Percentiles rank a stretch among this genome's conserved stretches.
Evolutionary conservation across 1,140 invertebrate genomes (phyloP).

Genomic region (Leptonema lineaticorne): DNA sequence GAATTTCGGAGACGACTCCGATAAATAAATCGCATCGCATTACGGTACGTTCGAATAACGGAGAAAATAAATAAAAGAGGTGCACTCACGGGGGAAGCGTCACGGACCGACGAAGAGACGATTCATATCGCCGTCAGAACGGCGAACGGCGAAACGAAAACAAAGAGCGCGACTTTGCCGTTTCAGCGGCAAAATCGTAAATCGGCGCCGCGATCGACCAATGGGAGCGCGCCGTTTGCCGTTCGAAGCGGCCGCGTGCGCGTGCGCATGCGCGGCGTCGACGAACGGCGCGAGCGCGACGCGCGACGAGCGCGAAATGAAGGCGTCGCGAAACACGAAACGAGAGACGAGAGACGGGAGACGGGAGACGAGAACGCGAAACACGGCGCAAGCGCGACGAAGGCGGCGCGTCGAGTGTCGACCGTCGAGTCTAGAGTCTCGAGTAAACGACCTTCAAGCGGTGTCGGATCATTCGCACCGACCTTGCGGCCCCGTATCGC

Average conservation of each 20-base stretch:
- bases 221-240: not conserved
- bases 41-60: no score
- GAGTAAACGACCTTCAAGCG: conserved; percentile 40
- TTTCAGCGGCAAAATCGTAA: not conserved
- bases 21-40: no score
- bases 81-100: not conserved
- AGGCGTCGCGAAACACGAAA: not conserved
- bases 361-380: not conserved
- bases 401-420: not conserved
- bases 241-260: not conserved
- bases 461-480: conserved; percentile 33
- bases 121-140: not conserved
- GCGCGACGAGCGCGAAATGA: not conserved
- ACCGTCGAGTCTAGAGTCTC: no score
- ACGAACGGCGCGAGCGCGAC: not conserved
- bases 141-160: not conserved
- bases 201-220: not conserved
- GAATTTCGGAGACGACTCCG: no score
- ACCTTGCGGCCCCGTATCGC: conserved; percentile 30
- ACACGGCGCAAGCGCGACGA: not conserved
- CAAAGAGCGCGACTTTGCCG: not conserved
- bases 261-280: not conserved
- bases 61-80: no score
- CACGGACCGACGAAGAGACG: not conserved
- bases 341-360: not conserved